These are phyloP conservation scores for Apantesis nais DNA, from an alignment of 2,888 invertebrate genomes.

Conservation along the genomic window DNA sequence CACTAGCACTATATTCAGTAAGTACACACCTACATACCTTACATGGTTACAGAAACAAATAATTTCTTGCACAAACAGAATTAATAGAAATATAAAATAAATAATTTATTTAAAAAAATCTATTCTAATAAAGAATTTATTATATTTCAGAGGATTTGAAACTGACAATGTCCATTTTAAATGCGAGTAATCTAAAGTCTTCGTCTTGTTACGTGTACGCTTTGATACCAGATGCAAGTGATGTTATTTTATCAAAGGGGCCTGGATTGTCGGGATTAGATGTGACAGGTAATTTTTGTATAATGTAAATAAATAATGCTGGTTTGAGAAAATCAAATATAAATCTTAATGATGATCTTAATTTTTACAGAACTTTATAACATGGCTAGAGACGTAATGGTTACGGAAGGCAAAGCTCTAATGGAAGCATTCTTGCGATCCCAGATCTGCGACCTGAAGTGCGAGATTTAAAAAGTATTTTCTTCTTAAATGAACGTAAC, in stretches of 20 bases:
- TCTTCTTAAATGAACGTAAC: background rate
- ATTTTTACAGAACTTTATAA: background rate
- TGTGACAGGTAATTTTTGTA: background rate
- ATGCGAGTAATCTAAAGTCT: background rate
- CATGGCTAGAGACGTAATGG: background rate
- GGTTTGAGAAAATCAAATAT: background rate
- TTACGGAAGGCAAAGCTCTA: background rate
- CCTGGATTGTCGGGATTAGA: background rate
- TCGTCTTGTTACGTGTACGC: background rate
- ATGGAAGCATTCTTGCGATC: slow-evolving; percentile 1
- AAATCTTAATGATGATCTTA: background rate
- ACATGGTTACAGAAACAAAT: background rate
- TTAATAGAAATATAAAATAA: too few species aligned
- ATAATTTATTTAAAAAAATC: too few species aligned
- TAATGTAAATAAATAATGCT: background rate
- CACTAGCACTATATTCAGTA: background rate
- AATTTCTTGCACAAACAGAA: too few species aligned
- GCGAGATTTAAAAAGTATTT: background rate
- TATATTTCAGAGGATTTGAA: background rate
- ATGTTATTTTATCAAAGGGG: background rate
- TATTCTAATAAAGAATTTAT: background rate
- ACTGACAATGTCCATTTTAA: background rate
- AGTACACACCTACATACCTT: background rate
- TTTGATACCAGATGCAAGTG: background rate
- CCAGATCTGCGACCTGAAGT: background rate